A percentile compares a stretch with the other conserved stretches of the same genome.
phyloP scores from a whole-genome alignment of 23 tunicate species.

The Botrylloides violaceus region DNA sequence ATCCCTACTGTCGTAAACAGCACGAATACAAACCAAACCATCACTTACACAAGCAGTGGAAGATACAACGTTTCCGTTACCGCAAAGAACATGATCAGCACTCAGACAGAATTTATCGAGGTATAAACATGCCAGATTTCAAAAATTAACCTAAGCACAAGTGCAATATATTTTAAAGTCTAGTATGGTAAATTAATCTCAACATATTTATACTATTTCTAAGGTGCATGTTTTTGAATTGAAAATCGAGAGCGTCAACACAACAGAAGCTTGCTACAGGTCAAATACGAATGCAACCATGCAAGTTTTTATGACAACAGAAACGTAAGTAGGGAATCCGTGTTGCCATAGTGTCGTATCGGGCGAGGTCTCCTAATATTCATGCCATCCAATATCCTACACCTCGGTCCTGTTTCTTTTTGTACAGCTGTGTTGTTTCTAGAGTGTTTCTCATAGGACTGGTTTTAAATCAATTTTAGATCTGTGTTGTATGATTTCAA shows the following conservation, averaged over 20 bases:
- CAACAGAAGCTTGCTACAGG: slow-evolving; percentile 10
- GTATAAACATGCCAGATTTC: no score
- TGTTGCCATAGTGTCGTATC: no score
- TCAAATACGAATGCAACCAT: slow-evolving; percentile 10
- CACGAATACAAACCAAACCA: background rate
- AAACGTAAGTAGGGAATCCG: slow-evolving; percentile 32
- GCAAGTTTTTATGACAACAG: slow-evolving; percentile 30
- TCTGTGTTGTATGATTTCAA: slow-evolving; percentile 5
- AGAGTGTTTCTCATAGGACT: no score
- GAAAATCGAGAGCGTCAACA: slow-evolving; percentile 6
- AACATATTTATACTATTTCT: no score
- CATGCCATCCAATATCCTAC: no score
- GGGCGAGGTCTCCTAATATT: no score
- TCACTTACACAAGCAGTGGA: slow-evolving; percentile 31
- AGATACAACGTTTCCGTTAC: slow-evolving; percentile 44
- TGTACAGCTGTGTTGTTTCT: no score
- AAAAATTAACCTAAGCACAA: no score
- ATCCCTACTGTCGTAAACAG: background rate
- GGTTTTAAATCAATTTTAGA: no score
- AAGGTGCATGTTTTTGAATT: slow-evolving; percentile 25
- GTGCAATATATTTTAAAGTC: no score
- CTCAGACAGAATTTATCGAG: slow-evolving; percentile 2
- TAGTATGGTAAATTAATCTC: no score
- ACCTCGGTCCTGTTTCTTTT: no score
- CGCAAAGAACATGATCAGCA: slow-evolving; percentile 40